phyloP scores from a whole-genome alignment of 2,888 invertebrate species.

The Falcaria lacertinaria region DNA sequence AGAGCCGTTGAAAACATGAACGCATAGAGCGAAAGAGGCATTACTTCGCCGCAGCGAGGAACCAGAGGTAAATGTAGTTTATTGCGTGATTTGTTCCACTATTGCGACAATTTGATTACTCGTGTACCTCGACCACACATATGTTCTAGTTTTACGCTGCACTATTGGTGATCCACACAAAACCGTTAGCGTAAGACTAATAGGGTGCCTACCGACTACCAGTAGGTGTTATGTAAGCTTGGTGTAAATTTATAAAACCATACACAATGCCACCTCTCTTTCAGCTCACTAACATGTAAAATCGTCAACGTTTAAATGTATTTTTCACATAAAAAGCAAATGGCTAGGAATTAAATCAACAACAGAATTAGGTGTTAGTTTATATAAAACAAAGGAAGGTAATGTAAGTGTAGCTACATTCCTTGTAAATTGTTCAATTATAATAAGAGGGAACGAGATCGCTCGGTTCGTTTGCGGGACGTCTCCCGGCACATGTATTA shows the following conservation, averaged over 20 bases:
- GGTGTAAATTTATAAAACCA: neutral
- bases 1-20: constrained; percentile 41
- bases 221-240: constrained; percentile 8
- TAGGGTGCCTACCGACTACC: neutral
- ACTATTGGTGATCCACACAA: neutral
- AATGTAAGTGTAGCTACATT: constrained; percentile 64
- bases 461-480: constrained; percentile 42
- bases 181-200: constrained; percentile 3
- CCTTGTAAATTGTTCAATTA: constrained; percentile 59
- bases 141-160: constrained; percentile 1
- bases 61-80: constrained; percentile 70
- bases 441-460: constrained; percentile 22
- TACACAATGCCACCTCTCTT: constrained; percentile 28
- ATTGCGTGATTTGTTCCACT: constrained; percentile 51
- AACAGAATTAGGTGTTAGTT: constrained; percentile 48
- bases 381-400: constrained; percentile 46
- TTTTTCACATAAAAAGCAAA: constrained; percentile 25
- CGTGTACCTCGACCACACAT: neutral
- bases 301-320: constrained; percentile 40
- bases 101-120: constrained; percentile 14
- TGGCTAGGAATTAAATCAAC: constrained; percentile 42
- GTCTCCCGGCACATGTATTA: constrained; percentile 62
- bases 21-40: constrained; percentile 31
- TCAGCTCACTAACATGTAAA: constrained; percentile 39
- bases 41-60: constrained; percentile 58